Evolutionary conservation across 1,140 invertebrate genomes (phyloP), one percentile per base, ranked within the genome.

Genomic region (Palaemon carinicauda): DNA sequence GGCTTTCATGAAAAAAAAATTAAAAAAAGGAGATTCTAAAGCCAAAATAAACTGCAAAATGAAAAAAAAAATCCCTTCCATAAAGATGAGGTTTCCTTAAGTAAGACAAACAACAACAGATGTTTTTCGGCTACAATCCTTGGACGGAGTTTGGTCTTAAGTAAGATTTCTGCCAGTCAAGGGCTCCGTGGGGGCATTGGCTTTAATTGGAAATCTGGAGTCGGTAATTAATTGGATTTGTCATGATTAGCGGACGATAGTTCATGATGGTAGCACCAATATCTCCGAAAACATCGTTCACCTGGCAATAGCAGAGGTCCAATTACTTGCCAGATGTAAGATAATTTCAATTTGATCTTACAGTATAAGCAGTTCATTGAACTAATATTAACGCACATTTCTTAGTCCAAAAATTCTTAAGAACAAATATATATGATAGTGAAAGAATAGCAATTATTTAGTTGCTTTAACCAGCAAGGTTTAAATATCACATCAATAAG

Each of bases 151-250:
- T 86, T 77, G 56, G 77, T 79, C 83, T 86, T 86, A 86, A 86
- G 83, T 79, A 86, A 86, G 83, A 86, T 86, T 79, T 85, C 83
- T 80, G 65, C 75, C 83, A 79, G 83, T 86, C 83, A 69, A 71
- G 78, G 75, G 82, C 82, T 79, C 74, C 31, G 82, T 65, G 77
- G 83, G 60, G 83, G 83, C 77, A 86, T 74, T 86, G 83, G 83
- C 77, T 86, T 86, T 86, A 86, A 86, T 86, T 86, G 83, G 83
- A 86, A 86, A 86, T 86, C 83, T 86, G 83, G 83, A 80, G 83
- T 86, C 83, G 83, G 83, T 86, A 86, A 86, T 86, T 86, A 86
- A 86, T 86, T 86, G 83, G 83, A 86, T 86, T 86, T 86, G 83
- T 86, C 83, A 86, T 86, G 83, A 86, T 86, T 86, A 86, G 83